Base-by-base conservation (phyloP, 1,140 invertebrate genomes). In the Drosophila malerkotliana region DNA sequence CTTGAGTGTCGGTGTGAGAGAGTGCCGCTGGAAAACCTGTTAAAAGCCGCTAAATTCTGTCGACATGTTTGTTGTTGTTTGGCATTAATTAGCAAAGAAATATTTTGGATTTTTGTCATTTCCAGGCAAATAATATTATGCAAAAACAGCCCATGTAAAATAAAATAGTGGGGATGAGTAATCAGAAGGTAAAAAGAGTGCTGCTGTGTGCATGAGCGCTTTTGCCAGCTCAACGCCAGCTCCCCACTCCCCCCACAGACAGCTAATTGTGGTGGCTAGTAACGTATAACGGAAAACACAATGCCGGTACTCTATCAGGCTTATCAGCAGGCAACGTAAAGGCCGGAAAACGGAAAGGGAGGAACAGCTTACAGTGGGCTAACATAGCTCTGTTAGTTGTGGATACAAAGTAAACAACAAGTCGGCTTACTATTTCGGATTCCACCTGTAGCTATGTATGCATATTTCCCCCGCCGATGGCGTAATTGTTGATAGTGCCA, bases 1-100 rank as follows among this genome's bases (percentile, higher is more conserved):
- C 57, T 56, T 37, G 39, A 28, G 12, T 49, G 15, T n/a, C 21
- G 45, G 68, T 69, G 55, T 75, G 63, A 60, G 53, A 48, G 71
- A 62, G 68, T 85, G 77, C 62, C 62, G 48, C 77, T 85, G 81
- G 81, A 85, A 85, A 87, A 85, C 81, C 82, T 85, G 81, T 85
- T 85, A 85, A 85, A 75, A 85, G 81, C 81, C 81, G 81, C 81
- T 85, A 87, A 83, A 82, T 82, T 87, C 57, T 81, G 68, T 74
- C 53, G 53, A 80, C 72, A 71, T 74, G 77, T 80, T 84, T 85
- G 81, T 85, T 81, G 81, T 84, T 83, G 72, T 78, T 75, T 54
- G 79, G 74, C 82, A 85, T 87, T 85, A 85, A 85, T 85, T 85
- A 85, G 82, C 78, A 26, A 87, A 87, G 81, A 84, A 81, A 85